These are phyloP conservation scores for Sciurus niger DNA, from an alignment of 2,113 vertebrate species.

Conservation along the genomic window DNA sequence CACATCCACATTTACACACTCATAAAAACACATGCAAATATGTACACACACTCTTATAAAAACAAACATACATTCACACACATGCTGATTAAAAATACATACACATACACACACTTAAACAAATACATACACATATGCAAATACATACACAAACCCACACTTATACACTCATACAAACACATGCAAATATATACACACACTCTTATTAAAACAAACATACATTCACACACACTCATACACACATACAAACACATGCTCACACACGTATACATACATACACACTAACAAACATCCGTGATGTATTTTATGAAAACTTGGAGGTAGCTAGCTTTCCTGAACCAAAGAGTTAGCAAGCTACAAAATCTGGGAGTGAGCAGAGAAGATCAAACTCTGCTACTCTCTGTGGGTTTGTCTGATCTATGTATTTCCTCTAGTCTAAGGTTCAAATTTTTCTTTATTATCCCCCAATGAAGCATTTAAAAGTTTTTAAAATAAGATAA, in stretches of 20 bases:
- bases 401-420: conserved; percentile 5
- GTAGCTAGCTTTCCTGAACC: not conserved
- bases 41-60: no score
- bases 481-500: conserved; percentile 41
- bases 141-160: no score
- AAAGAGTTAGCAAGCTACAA: not conserved
- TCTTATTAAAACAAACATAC: not conserved
- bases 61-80: no score
- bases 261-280: not conserved
- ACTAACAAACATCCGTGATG: not conserved
- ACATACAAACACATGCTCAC: not conserved
- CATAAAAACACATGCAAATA: no score
- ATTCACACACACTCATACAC: not conserved
- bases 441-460: conserved; percentile 27
- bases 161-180: no score
- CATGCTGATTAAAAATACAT: no score
- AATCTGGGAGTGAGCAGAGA: not conserved
- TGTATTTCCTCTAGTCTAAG: not conserved
- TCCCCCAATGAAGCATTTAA: conserved; percentile 21
- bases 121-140: no score
- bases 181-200: not conserved
- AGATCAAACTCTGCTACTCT: not conserved
- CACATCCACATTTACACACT: no score
- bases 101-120: no score
- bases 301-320: not conserved